phyloP scores from a whole-genome alignment of 1,140 invertebrate genomes.

The Gonatopus flavifemur region DNA sequence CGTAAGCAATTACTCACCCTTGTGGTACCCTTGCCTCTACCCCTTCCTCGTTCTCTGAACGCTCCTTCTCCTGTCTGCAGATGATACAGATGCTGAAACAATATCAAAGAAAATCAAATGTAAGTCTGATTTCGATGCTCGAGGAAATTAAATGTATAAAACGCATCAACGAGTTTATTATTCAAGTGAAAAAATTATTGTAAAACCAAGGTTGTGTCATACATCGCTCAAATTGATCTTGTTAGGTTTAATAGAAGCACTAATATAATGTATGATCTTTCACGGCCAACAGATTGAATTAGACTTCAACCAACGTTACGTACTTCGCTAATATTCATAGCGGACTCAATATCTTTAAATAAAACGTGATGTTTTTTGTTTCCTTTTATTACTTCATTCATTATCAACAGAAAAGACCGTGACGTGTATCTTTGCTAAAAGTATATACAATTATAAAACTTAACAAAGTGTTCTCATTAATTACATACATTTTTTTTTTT shows the following conservation, averaged over 20 bases:
- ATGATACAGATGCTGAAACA: conserved; percentile 57
- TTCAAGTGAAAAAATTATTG: too few species aligned
- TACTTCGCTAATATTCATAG: too few species aligned
- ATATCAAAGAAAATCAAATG: conserved; percentile 20
- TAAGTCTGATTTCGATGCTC: conserved; percentile 1
- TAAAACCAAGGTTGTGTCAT: conserved; percentile 52
- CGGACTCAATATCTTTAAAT: too few species aligned
- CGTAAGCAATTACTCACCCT: conserved; percentile 51
- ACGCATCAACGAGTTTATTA: too few species aligned
- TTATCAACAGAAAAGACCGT: too few species aligned
- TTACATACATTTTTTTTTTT: too few species aligned
- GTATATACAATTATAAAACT: too few species aligned
- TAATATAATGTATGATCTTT: conserved; percentile 49
- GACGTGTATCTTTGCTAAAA: too few species aligned
- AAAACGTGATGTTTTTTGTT: too few species aligned
- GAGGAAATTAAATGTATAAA: too few species aligned
- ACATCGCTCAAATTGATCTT: conserved; percentile 52
- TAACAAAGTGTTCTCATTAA: too few species aligned
- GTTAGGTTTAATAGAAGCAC: conserved; percentile 53
- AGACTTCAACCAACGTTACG: conserved; percentile 21
- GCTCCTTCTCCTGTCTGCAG: conserved; percentile 55
- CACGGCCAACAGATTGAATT: conserved; percentile 30
- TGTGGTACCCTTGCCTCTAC: conserved; percentile 55
- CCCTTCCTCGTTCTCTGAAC: conserved; percentile 52
- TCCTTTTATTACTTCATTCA: too few species aligned